Base-by-base conservation (phyloP, 2,113 vertebrate species). In the Microtus ochrogaster region DNA sequence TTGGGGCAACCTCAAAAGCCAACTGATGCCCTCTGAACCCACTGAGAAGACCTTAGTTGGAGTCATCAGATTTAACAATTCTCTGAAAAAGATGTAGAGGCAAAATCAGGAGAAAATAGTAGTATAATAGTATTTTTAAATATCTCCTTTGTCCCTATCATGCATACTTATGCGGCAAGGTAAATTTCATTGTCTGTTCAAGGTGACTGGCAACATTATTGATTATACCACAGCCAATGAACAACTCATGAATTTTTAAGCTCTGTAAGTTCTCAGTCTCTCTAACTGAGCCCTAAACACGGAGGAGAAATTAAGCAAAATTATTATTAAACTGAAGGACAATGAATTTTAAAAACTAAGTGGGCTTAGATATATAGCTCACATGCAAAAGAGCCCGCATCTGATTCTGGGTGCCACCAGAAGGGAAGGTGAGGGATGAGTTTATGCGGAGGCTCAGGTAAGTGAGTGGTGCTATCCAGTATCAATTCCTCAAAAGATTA, bases 1-100 rank as follows among this genome's bases (percentile, higher is more conserved):
- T 90, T 95, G 93, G 65, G 84, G 82, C 86, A 98, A 93, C 16
- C 39, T 96, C 94, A 95, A 95, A 96, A 96, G 68, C n/a, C 85
- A 94, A 58, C 41, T 19, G 47, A 86, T 63, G 73, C 44, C 92
- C 76, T 79, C 79, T 39, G 66, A 88, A 86, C 58, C 92, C 76
- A 88, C 91, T 58, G 55, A 72, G 70, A 73, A 92, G 76, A 5
- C 55, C 58, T 70, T 73, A 68, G n/a, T 24, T n/a, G 47, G 36
- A 90, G 47, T 81, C 90, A 82, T 44, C 6, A 19, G 73, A 8
- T 88, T 12, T 39, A 93, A 92, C 61, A 93, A 66, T 49, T 88
- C 19, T n/a, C 74, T 66, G 70, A 73, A 44, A 84, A 88, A 93
- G 52, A 65, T 41, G 86, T 58, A 93, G 86, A 94, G 26, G 39